Percentiles rank a stretch among this genome's conserved stretches.
These are phyloP conservation scores for Plestiodon gilberti DNA, from an alignment of 2,113 vertebrate genomes.

Conservation along the genomic window DNA sequence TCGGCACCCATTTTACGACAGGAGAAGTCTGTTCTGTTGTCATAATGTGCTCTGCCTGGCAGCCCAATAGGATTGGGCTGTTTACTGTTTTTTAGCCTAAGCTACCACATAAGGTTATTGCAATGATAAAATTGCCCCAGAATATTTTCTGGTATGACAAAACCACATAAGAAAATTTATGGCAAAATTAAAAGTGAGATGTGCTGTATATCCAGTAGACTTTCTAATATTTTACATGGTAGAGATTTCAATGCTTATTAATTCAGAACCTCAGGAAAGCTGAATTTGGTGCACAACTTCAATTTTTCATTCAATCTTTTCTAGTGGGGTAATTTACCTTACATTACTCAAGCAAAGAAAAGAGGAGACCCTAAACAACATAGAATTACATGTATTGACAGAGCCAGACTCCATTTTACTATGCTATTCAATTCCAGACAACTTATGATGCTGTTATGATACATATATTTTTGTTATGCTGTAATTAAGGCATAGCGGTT, in stretches of 20 bases:
- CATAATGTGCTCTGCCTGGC: no score
- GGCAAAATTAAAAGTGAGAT: neutral
- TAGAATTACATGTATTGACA: neutral
- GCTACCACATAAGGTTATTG: neutral
- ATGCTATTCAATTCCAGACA: no score
- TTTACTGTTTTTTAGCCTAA: neutral
- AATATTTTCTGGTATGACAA: no score
- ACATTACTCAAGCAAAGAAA: slow-evolving; percentile 33
- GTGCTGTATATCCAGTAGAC: slow-evolving; percentile 15
- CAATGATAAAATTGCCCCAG: neutral
- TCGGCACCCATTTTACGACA: no score
- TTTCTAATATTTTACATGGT: neutral
- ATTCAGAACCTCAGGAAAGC: slow-evolving; percentile 30
- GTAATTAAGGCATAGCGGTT: no score
- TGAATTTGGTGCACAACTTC: slow-evolving; percentile 21
- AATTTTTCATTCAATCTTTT: slow-evolving; percentile 8
- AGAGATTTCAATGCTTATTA: slow-evolving; percentile 41
- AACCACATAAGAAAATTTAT: no score
- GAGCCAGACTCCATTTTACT: no score
- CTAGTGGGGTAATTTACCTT: slow-evolving; percentile 8
- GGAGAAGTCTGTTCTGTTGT: no score
- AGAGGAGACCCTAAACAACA: neutral
- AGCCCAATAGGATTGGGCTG: no score
- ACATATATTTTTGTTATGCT: no score
- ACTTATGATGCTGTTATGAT: no score